Conservation (phyloP, 2,797 vertebrate genomes). For the Luscinia megarhynchos region DNA sequence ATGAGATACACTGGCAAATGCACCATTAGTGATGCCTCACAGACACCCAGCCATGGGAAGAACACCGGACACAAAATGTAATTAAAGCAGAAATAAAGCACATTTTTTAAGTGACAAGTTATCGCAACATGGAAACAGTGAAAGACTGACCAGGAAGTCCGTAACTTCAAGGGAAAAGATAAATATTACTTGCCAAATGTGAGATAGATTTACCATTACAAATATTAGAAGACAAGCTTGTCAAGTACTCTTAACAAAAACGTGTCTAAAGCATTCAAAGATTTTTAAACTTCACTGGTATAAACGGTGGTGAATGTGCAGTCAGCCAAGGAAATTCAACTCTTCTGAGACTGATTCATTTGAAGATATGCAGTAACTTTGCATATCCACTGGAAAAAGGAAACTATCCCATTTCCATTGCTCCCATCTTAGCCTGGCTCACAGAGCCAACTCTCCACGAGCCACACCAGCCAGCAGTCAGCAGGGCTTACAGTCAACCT, state of each 20-base stretch:
- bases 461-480: neutral
- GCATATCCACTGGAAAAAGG: neutral
- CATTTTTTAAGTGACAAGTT: neutral
- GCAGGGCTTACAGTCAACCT: neutral
- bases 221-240: neutral
- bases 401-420: neutral
- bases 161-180: neutral
- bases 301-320: neutral
- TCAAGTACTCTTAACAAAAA: neutral
- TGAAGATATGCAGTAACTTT: neutral
- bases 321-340: neutral
- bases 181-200: neutral
- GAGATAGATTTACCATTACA: neutral
- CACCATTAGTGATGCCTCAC: neutral
- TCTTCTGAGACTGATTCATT: neutral
- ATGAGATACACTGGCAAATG: neutral
- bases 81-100: neutral
- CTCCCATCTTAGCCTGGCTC: neutral
- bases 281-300: neutral
- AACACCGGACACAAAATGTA: neutral
- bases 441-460: neutral
- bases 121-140: neutral
- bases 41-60: neutral
- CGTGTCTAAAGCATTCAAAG: rapidly evolving
- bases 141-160: neutral